phyloP scores from a whole-genome alignment of 2,888 invertebrate species.

The Scaptomyza parva region DNA sequence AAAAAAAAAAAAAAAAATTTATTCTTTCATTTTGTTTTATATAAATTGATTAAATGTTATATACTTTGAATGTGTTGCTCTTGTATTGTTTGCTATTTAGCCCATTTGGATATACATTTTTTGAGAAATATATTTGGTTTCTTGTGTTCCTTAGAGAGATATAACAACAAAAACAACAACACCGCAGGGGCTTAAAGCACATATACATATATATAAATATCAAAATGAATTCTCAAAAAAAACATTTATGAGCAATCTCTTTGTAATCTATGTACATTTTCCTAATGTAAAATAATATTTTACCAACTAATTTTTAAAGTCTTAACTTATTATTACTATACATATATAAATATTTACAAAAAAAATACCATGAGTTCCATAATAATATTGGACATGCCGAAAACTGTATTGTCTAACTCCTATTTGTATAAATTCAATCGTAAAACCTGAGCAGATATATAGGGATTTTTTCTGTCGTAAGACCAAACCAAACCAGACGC shows the following conservation, averaged over 20 bases:
- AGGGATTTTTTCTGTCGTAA: conserved; percentile 43
- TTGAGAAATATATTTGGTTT: conserved; percentile 22
- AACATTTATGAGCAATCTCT: conserved; percentile 44
- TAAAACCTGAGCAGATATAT: conserved; percentile 35
- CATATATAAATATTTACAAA: conserved; percentile 42
- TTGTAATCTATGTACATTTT: conserved; percentile 68
- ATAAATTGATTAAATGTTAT: conserved; percentile 29
- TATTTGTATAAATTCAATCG: conserved; percentile 42
- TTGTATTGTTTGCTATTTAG: conserved; percentile 73
- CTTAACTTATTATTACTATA: conserved; percentile 40
- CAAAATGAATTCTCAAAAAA: conserved; percentile 30
- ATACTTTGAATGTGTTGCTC: conserved; percentile 71
- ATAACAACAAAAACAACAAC: conserved; percentile 78
- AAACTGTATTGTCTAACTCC: conserved; percentile 31
- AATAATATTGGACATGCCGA: conserved; percentile 40
- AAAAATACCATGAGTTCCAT: conserved; percentile 31
- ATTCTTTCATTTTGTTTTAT: conserved; percentile 14
- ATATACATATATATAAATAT: conserved; percentile 6
- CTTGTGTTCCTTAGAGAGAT: conserved; percentile 56
- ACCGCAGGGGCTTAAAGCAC: conserved; percentile 69
- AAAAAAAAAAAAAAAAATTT: conserved; percentile 12
- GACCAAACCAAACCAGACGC: conserved; percentile 41
- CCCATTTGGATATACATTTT: conserved; percentile 44
- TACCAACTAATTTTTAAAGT: conserved; percentile 43
- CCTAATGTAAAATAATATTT: conserved; percentile 61